phyloP scores from a whole-genome alignment of 2,888 invertebrate genomes.

The Tanytarsus gracilentus region DNA sequence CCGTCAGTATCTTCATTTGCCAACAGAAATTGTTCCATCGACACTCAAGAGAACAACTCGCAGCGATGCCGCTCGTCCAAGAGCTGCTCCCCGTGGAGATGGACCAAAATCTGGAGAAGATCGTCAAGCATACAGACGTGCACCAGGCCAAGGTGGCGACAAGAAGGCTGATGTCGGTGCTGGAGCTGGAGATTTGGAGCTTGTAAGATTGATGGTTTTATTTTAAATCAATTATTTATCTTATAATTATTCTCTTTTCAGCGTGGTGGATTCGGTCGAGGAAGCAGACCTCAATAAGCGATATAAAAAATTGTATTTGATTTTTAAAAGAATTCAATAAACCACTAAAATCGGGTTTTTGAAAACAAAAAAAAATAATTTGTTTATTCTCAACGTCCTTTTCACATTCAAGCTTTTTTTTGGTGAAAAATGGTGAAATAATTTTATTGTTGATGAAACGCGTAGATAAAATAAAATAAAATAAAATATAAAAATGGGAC shows the following conservation, averaged over 20 bases:
- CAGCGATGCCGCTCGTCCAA: slow-evolving; percentile 74
- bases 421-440: not conserved
- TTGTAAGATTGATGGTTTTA: slow-evolving; percentile 49
- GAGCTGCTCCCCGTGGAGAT: slow-evolving; percentile 59
- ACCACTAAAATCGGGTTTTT: not conserved
- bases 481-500: slow-evolving; percentile 35
- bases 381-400: too few species aligned
- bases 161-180: slow-evolving; percentile 97
- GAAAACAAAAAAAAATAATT: not conserved
- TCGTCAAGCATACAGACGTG: slow-evolving; percentile 72
- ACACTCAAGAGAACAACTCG: slow-evolving; percentile 88
- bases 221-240: slow-evolving; percentile 22
- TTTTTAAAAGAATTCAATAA: not conserved
- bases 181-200: slow-evolving; percentile 87
- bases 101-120: slow-evolving; percentile 69
- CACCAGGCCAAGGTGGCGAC: slow-evolving; percentile 64
- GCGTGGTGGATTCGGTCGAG: slow-evolving; percentile 75
- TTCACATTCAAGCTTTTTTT: too few species aligned
- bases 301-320: not conserved
- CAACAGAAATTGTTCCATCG: slow-evolving; percentile 97
- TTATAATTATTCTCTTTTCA: slow-evolving; percentile 42
- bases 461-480: too few species aligned
- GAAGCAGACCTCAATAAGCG: slow-evolving; percentile 43
- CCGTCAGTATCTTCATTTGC: slow-evolving; percentile 89
- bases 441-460: not conserved